Base-by-base conservation (phyloP, 2,797 vertebrate species). In the Phoeniculus purpureus region DNA sequence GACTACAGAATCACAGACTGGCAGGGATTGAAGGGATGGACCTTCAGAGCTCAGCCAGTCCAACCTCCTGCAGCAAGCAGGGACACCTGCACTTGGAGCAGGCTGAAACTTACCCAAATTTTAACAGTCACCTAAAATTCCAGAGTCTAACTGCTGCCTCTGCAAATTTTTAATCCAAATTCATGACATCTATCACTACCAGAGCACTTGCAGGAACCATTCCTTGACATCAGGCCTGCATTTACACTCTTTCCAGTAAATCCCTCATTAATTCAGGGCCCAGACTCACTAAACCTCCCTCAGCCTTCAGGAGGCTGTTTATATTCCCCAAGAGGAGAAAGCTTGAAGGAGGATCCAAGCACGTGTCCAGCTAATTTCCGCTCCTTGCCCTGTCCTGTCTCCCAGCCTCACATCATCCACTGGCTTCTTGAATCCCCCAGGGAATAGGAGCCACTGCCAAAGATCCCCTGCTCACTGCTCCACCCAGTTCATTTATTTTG, bases 91-190 rank as follows among this genome's bases (percentile, higher is more conserved):
- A 15, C 13, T 15, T 43, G 43, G 14, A 43, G 43, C 43, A 43
- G 43, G 43, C 43, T 43, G 43, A 43, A 14, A 43, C 43, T 43
- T 16, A 6, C 14, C 43, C 13, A 43, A 21, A 20, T 48, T 48
- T 48, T 12, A 48, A 48, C 48, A 48, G 20, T 10, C 48, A 48
- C 48, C 22, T 50, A 70, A 77, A 29, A 82, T 85, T 92, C 45
- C 34, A 31, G 2, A 61, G 31, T 40, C 19, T 70, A 88, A 58
- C 1, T 21, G 54, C n/a, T 77, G 4, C 23, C 61, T 74, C 45
- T 52, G 55, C n/a, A 26, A 67, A 82, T 17, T 74, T 85, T 71
- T 77, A 83, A 90, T 78, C 47, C 78, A 88, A 83, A 75, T 84
- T 68, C 34, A 74, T 71, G 27, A 83, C 6, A 48, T 48, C 48